Conservation (phyloP, 2,113 vertebrate species). For the Apus apus region DNA sequence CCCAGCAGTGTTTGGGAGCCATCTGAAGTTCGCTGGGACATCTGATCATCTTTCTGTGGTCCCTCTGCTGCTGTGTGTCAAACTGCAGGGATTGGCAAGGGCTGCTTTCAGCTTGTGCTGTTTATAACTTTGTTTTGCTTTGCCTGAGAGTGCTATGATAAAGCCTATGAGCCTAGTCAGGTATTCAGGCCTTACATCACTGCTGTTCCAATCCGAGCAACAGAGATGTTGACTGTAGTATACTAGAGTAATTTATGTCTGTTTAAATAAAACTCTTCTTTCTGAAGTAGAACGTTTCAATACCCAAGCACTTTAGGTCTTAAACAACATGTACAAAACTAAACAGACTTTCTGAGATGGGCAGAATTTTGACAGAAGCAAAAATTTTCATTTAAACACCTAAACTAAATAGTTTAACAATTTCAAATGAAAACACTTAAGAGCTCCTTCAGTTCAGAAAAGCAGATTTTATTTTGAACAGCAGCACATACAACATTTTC, state of each 20-base stretch:
- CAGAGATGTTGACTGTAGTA: neutral
- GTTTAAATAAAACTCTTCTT: neutral
- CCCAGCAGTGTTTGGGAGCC: neutral
- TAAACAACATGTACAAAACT: neutral
- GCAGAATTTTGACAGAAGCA: neutral
- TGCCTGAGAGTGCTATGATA: neutral
- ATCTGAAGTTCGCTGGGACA: neutral
- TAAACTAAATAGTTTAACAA: neutral
- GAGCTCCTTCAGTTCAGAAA: neutral
- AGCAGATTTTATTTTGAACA: conserved; percentile 29
- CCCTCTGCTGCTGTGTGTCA: neutral
- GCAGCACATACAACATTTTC: neutral
- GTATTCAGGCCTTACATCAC: neutral
- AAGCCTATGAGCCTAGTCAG: neutral
- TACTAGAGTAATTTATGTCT: neutral
- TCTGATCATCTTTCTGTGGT: neutral
- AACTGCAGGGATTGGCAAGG: neutral
- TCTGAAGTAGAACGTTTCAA: neutral
- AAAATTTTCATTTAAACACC: neutral
- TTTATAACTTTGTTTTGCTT: neutral
- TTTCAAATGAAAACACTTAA: neutral
- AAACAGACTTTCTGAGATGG: neutral
- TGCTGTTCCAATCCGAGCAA: neutral
- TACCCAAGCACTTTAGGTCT: neutral
- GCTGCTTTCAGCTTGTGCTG: neutral